Evolutionary conservation across 2,797 vertebrate species (phyloP).

Genomic region (Poecile montanus): DNA sequence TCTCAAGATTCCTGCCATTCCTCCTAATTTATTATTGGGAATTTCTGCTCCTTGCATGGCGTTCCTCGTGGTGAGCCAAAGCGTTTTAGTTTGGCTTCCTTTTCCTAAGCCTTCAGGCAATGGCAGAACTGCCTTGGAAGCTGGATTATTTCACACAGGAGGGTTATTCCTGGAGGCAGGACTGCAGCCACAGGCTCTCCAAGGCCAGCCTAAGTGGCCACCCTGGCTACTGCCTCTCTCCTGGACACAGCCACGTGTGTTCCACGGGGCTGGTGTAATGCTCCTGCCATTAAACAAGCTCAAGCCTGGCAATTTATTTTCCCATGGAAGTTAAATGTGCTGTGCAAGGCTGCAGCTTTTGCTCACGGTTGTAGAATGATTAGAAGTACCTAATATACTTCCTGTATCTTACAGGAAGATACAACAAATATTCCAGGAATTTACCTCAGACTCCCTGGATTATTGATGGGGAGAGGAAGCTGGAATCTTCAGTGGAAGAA

Average conservation of each 20-base stretch:
- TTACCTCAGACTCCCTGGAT: constrained; percentile 99
- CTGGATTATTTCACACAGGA: background rate
- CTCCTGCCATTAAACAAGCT: background rate
- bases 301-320: background rate
- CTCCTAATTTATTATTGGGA: background rate
- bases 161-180: background rate
- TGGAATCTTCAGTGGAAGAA: constrained; percentile 98
- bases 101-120: background rate
- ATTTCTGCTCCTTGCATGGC: background rate
- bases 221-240: background rate
- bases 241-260: accelerated
- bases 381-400: background rate
- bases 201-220: background rate
- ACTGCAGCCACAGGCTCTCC: background rate
- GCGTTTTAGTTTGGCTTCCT: background rate
- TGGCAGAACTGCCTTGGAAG: background rate
- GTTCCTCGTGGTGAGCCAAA: background rate
- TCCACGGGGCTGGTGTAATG: background rate
- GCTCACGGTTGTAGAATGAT: background rate
- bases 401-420: constrained; percentile 84
- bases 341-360: background rate
- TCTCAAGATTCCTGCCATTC: background rate
- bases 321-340: background rate
- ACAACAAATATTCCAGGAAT: constrained; percentile 95
- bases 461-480: constrained; percentile 95